These are phyloP conservation scores for Peucedramus taeniatus DNA, from an alignment of 2,113 vertebrate genomes.

Conservation along the genomic window DNA sequence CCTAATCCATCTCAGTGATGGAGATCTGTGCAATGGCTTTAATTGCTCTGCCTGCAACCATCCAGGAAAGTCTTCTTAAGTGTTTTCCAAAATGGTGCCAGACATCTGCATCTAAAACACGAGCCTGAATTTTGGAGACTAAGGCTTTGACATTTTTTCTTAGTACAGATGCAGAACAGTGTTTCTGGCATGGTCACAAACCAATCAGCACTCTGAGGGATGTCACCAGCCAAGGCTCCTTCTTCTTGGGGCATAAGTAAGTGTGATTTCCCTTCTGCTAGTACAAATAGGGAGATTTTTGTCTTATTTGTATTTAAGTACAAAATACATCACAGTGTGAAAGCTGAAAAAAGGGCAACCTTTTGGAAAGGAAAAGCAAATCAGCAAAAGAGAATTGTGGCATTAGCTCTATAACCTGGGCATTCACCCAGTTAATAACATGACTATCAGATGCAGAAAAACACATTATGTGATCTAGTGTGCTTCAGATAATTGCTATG, in stretches of 20 bases:
- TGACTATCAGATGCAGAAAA: not conserved
- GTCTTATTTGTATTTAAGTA: not conserved
- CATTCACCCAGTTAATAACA: not conserved
- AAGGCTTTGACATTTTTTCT: not conserved
- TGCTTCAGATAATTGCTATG: not conserved
- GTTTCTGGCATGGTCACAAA: not conserved
- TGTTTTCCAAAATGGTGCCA: not conserved
- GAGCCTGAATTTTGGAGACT: not conserved
- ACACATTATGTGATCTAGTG: not conserved
- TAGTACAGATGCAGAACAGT: not conserved
- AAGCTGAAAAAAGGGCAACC: not conserved
- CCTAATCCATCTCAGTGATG: not conserved
- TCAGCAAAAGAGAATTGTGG: not conserved
- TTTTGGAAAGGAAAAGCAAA: not conserved
- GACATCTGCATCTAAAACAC: not conserved
- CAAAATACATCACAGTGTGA: not conserved
- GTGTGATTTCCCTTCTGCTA: not conserved
- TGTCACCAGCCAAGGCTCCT: not conserved
- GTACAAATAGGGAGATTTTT: not conserved
- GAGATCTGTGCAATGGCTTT: not conserved
- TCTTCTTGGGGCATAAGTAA: not conserved
- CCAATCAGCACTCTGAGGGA: not conserved
- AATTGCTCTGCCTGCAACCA: not conserved
- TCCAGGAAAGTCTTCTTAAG: not conserved
- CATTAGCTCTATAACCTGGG: not conserved